Evolutionary conservation across 2,113 vertebrate species (phyloP), one percentile per base, ranked within the genome.

Genomic region (Anarrhichthys ocellatus): DNA sequence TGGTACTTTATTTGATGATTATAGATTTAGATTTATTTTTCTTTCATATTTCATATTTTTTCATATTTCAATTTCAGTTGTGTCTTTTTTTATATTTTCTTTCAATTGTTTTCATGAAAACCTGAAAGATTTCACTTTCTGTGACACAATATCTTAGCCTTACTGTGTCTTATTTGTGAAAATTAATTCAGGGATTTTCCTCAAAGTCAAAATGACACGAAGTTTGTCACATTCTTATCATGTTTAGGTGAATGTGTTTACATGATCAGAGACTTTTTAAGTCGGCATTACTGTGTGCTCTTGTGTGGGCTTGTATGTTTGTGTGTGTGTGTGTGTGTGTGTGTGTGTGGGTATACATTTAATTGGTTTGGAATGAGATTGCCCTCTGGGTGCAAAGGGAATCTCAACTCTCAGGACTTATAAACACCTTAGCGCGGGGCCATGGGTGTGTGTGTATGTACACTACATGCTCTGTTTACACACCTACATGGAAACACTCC

Each of bases 401-500:
- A 89, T 88, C 82, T 90, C 76, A 46, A 58, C 50, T 80, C 73
- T 88, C 36, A 77, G 69, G 81, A 68, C 58, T 82, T 81, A 80
- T 88, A 91, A 91, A 90, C 86, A 90, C 81, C 85, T 87, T 81
- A 84, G 79, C 85, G 81, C n/a, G 68, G 78, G 59, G 36, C 59
- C 2, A 20, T 15, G 22, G 1, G 42, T 73, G 74, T 66, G 56
- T 65, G 66, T 73, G 54, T 76, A 70, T 66, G 10, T 64, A 67
- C 34, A 71, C 18, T n/a, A 20, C 0, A 5, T 68, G 73, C 7
- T 70, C 52, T 83, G 74, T 89, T 83, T 89, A 80, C 81, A 88
- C 76, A 86, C 50, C 68, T 46, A 38, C 80, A 78, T 6, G 15
- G 76, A 88, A 80, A 70, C 85, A 82, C 85, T 85, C 83, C 85